Conservation (phyloP, 92 coral and sea anemone species). For the Porites rus region DNA sequence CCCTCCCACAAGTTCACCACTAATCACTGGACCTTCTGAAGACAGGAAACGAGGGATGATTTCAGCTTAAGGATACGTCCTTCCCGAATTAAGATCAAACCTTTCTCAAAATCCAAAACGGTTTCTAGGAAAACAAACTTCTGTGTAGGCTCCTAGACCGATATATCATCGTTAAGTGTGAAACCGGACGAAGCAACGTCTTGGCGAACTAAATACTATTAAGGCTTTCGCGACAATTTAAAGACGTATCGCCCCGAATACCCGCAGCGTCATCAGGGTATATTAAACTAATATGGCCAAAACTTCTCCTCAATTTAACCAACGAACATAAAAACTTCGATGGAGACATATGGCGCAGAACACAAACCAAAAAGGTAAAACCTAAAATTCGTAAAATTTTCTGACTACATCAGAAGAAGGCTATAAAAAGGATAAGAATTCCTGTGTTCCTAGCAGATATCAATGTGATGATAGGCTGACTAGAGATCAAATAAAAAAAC, state of each 20-base stretch:
- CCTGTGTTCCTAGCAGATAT: constrained; percentile 66
- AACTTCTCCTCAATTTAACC: constrained; percentile 58
- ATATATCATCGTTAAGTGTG: constrained; percentile 52
- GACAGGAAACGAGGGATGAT: constrained; percentile 35
- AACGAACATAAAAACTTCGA: constrained; percentile 67
- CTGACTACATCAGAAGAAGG: constrained; percentile 34
- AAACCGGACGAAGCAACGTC: constrained; percentile 62
- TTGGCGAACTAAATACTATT: constrained; percentile 36
- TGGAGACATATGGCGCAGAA: constrained; percentile 64
- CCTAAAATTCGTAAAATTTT: constrained; percentile 48
- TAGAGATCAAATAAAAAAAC: constrained; percentile 54
- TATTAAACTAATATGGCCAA: neutral
- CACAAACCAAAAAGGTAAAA: constrained; percentile 61
- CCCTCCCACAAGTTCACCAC: constrained; percentile 44
- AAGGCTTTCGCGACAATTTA: constrained; percentile 21
- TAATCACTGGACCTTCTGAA: constrained; percentile 2
- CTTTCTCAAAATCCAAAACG: constrained; percentile 53
- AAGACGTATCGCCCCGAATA: constrained; percentile 34
- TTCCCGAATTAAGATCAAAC: constrained; percentile 51
- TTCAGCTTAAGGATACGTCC: constrained; percentile 46
- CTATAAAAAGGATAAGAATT: constrained; percentile 58
- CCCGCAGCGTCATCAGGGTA: neutral
- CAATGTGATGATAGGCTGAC: constrained; percentile 71
- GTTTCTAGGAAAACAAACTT: constrained; percentile 47
- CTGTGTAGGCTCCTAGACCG: constrained; percentile 51